Percentiles rank a stretch among this genome's conserved stretches.
Evolutionary conservation across 2,113 vertebrate species (phyloP).

Genomic region (Embiotoca jacksoni): DNA sequence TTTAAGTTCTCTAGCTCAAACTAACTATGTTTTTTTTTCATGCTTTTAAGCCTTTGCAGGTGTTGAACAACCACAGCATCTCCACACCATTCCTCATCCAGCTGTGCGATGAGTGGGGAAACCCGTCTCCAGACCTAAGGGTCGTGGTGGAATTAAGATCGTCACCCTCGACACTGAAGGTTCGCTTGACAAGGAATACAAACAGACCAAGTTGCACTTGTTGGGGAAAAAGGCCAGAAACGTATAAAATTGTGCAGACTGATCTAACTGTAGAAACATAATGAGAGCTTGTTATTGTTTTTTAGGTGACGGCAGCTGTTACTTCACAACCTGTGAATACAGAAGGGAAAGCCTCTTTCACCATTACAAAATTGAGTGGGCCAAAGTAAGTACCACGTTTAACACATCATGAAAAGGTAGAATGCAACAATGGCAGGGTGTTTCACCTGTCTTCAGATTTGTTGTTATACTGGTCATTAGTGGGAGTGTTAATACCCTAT

Average conservation of each 20-base stretch:
- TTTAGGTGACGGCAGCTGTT: conserved; percentile 69
- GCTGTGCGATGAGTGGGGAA: conserved; percentile 92
- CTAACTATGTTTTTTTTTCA: neutral
- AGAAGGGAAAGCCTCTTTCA: conserved; percentile 88
- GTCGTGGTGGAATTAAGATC: conserved; percentile 83
- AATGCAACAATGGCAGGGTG: too few species aligned
- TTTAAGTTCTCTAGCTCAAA: neutral
- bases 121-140: conserved; percentile 86
- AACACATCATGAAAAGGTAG: neutral
- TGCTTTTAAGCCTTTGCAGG: conserved; percentile 84
- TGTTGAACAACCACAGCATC: conserved; percentile 88
- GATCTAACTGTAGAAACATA: neutral
- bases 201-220: neutral
- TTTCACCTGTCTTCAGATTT: too few species aligned
- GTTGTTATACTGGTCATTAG: neutral
- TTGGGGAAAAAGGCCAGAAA: too few species aligned
- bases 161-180: conserved; percentile 61
- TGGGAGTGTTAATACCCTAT: conserved; percentile 20
- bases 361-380: conserved; percentile 83
- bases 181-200: conserved; percentile 32
- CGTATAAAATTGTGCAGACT: neutral
- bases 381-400: conserved; percentile 86
- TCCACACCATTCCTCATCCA: conserved; percentile 86
- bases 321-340: conserved; percentile 81
- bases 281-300: neutral